Evolutionary conservation across 2,888 invertebrate genomes (phyloP).

Genomic region (Lithodes maja): DNA sequence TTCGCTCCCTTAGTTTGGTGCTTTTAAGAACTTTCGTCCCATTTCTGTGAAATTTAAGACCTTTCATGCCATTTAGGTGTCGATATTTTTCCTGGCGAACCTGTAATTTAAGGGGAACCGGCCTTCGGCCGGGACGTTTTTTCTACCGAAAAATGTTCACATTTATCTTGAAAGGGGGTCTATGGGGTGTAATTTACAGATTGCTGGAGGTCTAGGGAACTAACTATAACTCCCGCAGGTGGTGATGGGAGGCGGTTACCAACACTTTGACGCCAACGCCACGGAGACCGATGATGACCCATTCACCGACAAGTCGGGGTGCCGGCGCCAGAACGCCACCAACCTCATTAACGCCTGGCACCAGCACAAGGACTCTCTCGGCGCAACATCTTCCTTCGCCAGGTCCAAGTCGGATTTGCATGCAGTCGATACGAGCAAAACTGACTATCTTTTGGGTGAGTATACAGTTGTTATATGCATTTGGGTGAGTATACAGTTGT

Average conservation of each 20-base stretch:
- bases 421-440: constrained; percentile 22
- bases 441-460: constrained; percentile 62
- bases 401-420: constrained; percentile 40
- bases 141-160: too few species aligned
- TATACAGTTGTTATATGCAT: neutral
- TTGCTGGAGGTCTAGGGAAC: too few species aligned
- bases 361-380: neutral
- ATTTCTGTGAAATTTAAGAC: too few species aligned
- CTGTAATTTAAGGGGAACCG: too few species aligned
- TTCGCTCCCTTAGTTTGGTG: too few species aligned
- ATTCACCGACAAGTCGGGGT: constrained; percentile 37
- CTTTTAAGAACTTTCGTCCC: too few species aligned
- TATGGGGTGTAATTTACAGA: too few species aligned
- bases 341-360: constrained; percentile 53
- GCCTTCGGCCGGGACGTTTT: too few species aligned
- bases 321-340: constrained; percentile 38
- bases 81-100: too few species aligned
- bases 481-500: constrained; percentile 37
- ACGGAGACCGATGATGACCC: constrained; percentile 44
- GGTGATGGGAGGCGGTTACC: constrained; percentile 68
- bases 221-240: constrained; percentile 40
- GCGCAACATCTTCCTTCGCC: constrained; percentile 23
- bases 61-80: too few species aligned
- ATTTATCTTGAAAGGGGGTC: too few species aligned
- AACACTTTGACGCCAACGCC: constrained; percentile 54